These are phyloP conservation scores for Cyaniris semiargus DNA, from an alignment of 2,888 invertebrate genomes.

Conservation along the genomic window DNA sequence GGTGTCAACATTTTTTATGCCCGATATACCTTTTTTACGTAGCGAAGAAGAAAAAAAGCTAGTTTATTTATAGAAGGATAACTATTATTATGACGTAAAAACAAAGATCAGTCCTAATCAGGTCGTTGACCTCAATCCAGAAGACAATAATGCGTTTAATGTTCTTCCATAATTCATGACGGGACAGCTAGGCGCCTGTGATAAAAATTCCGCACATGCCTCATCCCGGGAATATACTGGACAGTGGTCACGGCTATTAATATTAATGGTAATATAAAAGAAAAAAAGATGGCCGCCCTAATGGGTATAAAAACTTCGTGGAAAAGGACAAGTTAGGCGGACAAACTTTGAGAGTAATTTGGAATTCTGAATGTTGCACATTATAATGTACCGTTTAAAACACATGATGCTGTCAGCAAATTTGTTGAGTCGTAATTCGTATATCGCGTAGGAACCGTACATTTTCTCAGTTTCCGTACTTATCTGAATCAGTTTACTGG, in stretches of 20 bases:
- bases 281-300: conserved; percentile 5
- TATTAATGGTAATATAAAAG: conserved; percentile 20
- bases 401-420: too few relatives aligned
- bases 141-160: conserved; percentile 54
- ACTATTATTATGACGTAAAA: neutral
- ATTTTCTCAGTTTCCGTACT: too few relatives aligned
- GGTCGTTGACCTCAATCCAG: conserved; percentile 44
- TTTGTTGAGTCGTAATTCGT: too few relatives aligned
- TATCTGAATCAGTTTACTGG: too few relatives aligned
- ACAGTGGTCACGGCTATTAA: conserved; percentile 24
- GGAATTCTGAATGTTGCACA: neutral
- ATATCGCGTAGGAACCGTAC: too few relatives aligned
- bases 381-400: neutral
- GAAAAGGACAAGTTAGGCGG: neutral
- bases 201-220: conserved; percentile 67
- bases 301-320: neutral
- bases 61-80: neutral
- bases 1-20: too few relatives aligned
- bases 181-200: conserved; percentile 49
- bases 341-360: neutral
- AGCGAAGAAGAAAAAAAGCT: neutral
- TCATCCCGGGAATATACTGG: conserved; percentile 45
- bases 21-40: neutral
- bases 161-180: conserved; percentile 68
- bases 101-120: conserved; percentile 12